These are phyloP conservation scores for Thereva nobilitata DNA, from an alignment of 2,888 invertebrate species.

Conservation along the genomic window DNA sequence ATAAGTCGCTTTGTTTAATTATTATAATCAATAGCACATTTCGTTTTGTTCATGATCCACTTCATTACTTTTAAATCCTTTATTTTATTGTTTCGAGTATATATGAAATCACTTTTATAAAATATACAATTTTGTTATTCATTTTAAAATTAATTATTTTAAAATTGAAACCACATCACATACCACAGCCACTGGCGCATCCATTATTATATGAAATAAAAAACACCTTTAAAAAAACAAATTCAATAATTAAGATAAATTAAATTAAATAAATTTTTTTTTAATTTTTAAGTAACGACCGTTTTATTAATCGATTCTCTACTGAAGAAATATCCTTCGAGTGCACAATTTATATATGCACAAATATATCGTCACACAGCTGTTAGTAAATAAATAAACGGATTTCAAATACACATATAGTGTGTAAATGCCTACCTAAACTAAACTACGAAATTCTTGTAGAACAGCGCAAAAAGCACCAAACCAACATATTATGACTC, in stretches of 20 bases:
- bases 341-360: conserved; percentile 39
- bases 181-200: neutral
- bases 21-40: too few species aligned
- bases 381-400: conserved; percentile 19
- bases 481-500: too few species aligned
- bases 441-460: too few species aligned
- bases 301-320: conserved; percentile 31
- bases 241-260: neutral
- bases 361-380: conserved; percentile 29
- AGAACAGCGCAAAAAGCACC: too few species aligned
- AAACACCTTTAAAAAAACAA: neutral
- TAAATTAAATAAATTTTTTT: neutral
- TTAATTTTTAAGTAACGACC: conserved; percentile 20
- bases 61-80: too few species aligned
- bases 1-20: too few species aligned
- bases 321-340: conserved; percentile 40
- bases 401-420: conserved; percentile 22
- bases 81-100: too few species aligned
- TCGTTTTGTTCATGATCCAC: too few species aligned
- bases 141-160: too few species aligned
- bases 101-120: too few species aligned
- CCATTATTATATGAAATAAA: neutral
- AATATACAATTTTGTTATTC: too few species aligned
- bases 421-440: too few species aligned
- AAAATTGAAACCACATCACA: neutral